Conservation (phyloP, 2,113 vertebrate species). For the Verasper variegatus region DNA sequence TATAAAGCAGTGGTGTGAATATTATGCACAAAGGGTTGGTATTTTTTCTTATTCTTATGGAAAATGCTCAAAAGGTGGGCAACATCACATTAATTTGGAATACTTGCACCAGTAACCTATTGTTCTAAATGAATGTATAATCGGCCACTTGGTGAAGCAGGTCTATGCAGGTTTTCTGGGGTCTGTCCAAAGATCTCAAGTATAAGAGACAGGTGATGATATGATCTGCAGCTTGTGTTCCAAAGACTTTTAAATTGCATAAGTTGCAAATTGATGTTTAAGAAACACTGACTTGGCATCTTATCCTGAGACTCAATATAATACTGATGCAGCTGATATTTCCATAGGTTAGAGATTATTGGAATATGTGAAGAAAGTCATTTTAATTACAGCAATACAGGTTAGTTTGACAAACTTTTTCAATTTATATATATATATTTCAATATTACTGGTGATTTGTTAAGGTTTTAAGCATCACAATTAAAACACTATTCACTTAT, state of each 20-base stretch:
- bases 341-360: too few species aligned
- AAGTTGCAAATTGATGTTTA: too few species aligned
- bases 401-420: too few species aligned
- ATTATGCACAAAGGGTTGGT: too few species aligned
- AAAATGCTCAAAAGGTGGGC: background rate
- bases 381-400: background rate
- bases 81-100: background rate
- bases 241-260: background rate
- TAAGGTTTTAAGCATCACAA: too few species aligned
- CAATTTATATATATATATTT: too few species aligned
- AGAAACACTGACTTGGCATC: too few species aligned
- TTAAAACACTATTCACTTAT: too few species aligned
- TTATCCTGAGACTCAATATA: too few species aligned
- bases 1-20: background rate
- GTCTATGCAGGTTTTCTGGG: slow-evolving; percentile 9
- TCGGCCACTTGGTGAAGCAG: background rate
- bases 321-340: too few species aligned
- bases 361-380: background rate
- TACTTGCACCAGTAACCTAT: background rate
- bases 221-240: background rate
- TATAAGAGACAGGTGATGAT: slow-evolving; percentile 34
- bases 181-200: slow-evolving; percentile 3
- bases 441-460: too few species aligned
- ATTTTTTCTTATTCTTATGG: background rate
- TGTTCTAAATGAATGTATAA: background rate